Conservation (phyloP, 2,113 vertebrate genomes). For the Eulemur macaco region DNA sequence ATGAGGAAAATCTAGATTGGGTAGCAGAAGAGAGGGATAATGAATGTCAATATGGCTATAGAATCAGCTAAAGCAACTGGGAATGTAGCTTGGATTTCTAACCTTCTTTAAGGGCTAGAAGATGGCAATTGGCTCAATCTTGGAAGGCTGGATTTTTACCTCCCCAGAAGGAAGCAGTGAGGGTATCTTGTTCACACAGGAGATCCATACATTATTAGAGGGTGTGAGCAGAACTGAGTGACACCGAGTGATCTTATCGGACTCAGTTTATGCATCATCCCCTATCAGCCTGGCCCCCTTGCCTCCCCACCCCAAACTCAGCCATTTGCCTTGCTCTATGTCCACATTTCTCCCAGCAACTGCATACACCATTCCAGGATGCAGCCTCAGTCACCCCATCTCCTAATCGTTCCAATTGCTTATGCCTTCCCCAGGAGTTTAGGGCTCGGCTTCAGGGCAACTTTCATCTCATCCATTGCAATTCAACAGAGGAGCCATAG, state of each 20-base stretch:
- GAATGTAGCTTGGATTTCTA: neutral
- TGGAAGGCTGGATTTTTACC: neutral
- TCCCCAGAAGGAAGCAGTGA: neutral
- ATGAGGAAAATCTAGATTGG: neutral
- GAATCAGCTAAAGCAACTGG: neutral
- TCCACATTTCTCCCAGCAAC: neutral
- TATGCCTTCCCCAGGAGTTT: neutral
- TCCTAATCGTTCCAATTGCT: neutral
- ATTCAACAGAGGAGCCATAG: fast-evolving
- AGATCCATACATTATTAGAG: neutral
- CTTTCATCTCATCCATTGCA: neutral
- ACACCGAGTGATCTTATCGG: neutral
- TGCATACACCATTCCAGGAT: neutral
- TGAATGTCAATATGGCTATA: neutral
- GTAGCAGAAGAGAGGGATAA: neutral
- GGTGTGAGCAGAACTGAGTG: neutral
- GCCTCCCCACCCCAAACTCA: neutral
- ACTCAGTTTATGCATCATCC: neutral
- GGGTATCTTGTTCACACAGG: neutral
- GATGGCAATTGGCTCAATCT: neutral
- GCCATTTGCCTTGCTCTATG: neutral
- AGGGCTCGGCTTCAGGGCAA: neutral
- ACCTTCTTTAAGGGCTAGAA: neutral
- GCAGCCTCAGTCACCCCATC: neutral
- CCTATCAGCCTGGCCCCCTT: neutral